Percentiles rank a stretch among this genome's conserved stretches.
Evolutionary conservation across 2,113 vertebrate genomes (phyloP).

Genomic region (Clarias magur): DNA sequence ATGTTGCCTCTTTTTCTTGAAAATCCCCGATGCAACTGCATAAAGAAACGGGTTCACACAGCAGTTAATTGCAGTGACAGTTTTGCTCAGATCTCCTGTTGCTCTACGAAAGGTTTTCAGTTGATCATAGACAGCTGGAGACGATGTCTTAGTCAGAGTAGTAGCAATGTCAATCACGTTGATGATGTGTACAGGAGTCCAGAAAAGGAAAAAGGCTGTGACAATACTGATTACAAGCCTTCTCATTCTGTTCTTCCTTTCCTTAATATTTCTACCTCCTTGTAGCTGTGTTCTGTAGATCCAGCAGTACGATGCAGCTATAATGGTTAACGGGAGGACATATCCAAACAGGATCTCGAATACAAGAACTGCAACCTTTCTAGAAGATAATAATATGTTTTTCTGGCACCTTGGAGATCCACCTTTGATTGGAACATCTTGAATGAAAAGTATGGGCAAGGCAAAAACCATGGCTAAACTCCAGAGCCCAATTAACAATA

Average conservation of each 20-base stretch:
- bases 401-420: constrained; percentile 45
- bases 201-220: constrained; percentile 67
- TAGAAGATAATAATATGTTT: constrained; percentile 44
- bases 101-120: constrained; percentile 47
- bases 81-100: constrained; percentile 61
- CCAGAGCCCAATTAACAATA: constrained; percentile 58
- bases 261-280: neutral
- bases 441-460: constrained; percentile 55
- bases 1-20: constrained; percentile 15
- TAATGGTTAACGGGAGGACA: constrained; percentile 65
- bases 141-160: constrained; percentile 28
- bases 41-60: constrained; percentile 75
- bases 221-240: constrained; percentile 67
- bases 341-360: constrained; percentile 69
- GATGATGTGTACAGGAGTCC: constrained; percentile 69
- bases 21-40: constrained; percentile 61
- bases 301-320: constrained; percentile 63
- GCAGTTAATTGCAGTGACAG: constrained; percentile 68
- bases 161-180: constrained; percentile 65
- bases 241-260: constrained; percentile 42
- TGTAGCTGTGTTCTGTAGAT: constrained; percentile 10
- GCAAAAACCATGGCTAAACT: constrained; percentile 48
- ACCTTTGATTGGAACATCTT: constrained; percentile 23
- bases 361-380: constrained; percentile 55
- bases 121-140: neutral